phyloP scores from a whole-genome alignment of 2,797 vertebrate species.

The Xerus rutilus region DNA sequence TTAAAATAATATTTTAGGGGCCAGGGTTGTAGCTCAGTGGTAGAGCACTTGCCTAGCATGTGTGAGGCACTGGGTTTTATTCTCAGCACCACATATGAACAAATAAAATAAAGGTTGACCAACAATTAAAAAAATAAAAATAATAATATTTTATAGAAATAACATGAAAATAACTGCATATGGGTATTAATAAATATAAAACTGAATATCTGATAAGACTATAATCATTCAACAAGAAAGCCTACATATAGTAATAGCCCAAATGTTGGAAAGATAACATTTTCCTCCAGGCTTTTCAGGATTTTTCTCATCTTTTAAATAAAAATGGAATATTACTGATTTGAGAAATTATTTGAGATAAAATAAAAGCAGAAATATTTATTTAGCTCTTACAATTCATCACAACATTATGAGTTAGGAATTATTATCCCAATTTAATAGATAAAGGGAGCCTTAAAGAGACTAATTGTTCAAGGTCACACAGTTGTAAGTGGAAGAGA shows the following conservation, averaged over 20 bases:
- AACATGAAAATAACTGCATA: background rate
- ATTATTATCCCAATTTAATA: background rate
- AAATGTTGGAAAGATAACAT: slow-evolving; percentile 1
- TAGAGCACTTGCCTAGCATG: no score
- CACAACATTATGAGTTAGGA: background rate
- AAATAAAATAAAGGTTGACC: no score
- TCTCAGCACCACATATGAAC: no score
- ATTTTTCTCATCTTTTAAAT: slow-evolving; percentile 26
- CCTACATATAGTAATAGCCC: background rate
- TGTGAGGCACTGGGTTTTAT: no score
- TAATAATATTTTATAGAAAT: background rate
- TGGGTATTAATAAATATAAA: slow-evolving; percentile 31
- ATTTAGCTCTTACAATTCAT: background rate
- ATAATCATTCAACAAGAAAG: background rate
- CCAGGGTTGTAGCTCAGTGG: no score
- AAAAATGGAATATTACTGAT: slow-evolving; percentile 32
- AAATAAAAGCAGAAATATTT: slow-evolving; percentile 36
- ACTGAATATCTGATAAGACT: background rate
- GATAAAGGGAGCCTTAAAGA: background rate
- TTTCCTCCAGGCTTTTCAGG: slow-evolving; percentile 33
- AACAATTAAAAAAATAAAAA: background rate
- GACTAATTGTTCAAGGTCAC: background rate
- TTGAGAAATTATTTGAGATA: slow-evolving; percentile 37
- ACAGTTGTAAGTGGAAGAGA: background rate
- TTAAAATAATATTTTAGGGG: background rate